Conservation (phyloP, 92 coral and sea anemone genomes). For the Umimayanthus kanabou region DNA sequence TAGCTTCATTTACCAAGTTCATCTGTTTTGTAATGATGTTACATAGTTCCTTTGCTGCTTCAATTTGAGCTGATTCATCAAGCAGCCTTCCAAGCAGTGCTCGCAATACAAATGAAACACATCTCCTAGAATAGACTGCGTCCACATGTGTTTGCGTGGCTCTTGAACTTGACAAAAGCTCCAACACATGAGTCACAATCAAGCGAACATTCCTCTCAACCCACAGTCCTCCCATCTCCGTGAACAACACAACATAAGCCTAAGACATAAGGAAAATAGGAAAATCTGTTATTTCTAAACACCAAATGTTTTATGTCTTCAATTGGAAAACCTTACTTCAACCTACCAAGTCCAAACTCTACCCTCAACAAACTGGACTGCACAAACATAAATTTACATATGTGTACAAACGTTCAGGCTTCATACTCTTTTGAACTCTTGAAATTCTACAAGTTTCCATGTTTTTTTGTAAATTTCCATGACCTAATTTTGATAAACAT, state of each 20-base stretch:
- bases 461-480: no score
- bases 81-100: conserved; percentile 90
- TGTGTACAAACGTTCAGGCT: no score
- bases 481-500: no score
- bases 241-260: conserved; percentile 94
- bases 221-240: conserved; percentile 98
- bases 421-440: no score
- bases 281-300: not conserved
- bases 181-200: conserved; percentile 87
- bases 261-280: conserved; percentile 17
- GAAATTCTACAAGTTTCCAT: no score
- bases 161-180: conserved; percentile 90
- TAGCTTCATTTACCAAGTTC: conserved; percentile 77
- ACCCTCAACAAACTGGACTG: no score
- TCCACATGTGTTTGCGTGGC: conserved; percentile 99
- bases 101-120: conserved; percentile 89
- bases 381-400: no score
- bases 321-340: no score
- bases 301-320: not conserved
- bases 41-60: conserved; percentile 94
- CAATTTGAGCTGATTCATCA: conserved; percentile 96
- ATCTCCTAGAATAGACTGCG: conserved; percentile 96
- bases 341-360: no score
- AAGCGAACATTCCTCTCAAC: conserved; percentile 83
- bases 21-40: conserved; percentile 84